Evolutionary conservation across 2,888 invertebrate genomes (phyloP).

Genomic region (Dicycla oo): DNA sequence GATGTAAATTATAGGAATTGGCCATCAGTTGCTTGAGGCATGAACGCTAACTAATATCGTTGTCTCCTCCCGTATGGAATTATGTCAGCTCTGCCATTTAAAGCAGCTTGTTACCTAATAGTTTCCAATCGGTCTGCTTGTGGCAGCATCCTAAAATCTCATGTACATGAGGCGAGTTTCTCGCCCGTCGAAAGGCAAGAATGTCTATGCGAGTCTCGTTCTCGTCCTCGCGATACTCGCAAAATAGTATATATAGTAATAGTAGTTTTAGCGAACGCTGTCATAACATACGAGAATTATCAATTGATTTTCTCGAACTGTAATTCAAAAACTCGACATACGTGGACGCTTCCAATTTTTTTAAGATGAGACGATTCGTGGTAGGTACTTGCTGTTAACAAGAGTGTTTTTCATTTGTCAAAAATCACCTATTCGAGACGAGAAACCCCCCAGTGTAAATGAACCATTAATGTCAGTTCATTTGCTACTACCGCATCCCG

Average conservation of each 20-base stretch:
- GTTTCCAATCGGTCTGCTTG: not conserved
- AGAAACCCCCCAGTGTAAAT: not conserved
- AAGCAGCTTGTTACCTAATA: constrained; percentile 1
- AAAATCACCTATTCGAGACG: not conserved
- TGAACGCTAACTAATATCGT: constrained; percentile 11
- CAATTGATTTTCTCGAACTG: not conserved
- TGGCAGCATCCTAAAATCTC: constrained; percentile 4
- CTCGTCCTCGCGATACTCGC: not conserved
- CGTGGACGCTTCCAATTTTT: not conserved
- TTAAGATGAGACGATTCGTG: not conserved
- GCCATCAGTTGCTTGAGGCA: not conserved
- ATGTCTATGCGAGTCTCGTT: not conserved
- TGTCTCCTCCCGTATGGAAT: constrained; percentile 13
- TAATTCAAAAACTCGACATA: not conserved
- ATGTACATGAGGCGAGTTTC: not conserved
- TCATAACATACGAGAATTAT: not conserved
- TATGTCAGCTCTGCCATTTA: constrained; percentile 5
- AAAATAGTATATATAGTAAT: too few species aligned
- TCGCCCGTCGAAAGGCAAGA: not conserved
- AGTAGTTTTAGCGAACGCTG: too few species aligned
- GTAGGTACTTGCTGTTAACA: too few species aligned
- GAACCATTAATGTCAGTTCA: constrained; percentile 23
- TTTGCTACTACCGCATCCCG: constrained; percentile 31
- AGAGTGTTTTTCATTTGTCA: too few species aligned
- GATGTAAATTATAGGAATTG: too few species aligned